A percentile compares a stretch with the other conserved stretches of the same genome.
Evolutionary conservation across 2,113 vertebrate species (phyloP).

Genomic region (Glareola pratincola): DNA sequence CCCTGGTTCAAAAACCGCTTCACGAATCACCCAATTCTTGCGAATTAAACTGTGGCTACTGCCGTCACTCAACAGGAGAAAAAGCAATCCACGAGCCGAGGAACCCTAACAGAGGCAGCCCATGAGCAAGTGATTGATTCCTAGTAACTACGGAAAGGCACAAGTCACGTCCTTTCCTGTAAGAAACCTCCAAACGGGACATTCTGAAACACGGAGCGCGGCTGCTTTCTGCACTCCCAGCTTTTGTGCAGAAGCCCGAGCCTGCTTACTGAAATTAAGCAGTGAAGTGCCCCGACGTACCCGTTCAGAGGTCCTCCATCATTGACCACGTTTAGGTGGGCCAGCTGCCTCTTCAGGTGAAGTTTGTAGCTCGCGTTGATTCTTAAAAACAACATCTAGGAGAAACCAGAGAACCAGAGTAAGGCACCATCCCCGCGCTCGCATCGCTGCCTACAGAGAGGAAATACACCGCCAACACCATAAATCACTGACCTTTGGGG

Average conservation of each 20-base stretch:
- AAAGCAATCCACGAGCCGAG: not conserved
- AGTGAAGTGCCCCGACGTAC: conserved; percentile 65
- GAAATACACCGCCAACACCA: not conserved
- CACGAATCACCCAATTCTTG: not conserved
- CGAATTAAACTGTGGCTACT: not conserved
- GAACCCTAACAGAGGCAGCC: not conserved
- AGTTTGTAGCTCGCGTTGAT: conserved; percentile 94
- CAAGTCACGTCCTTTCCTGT: not conserved
- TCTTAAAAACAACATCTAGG: conserved; percentile 90
- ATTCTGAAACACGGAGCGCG: fast-evolving
- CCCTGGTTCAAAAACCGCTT: not conserved
- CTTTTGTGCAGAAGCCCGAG: not conserved
- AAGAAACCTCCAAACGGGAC: not conserved
- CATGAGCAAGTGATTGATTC: not conserved
- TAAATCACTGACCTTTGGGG: fast-evolving
- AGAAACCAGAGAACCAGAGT: conserved; percentile 7
- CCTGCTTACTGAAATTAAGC: not conserved
- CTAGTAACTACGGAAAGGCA: not conserved
- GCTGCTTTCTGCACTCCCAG: not conserved
- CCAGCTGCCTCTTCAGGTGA: conserved; percentile 93
- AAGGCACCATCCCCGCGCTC: not conserved
- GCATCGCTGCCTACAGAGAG: not conserved
- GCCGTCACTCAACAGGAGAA: not conserved
- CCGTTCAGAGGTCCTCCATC: conserved; percentile 95
- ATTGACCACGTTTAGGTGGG: conserved; percentile 89